Evolutionary conservation across 2,888 invertebrate genomes (phyloP).

Genomic region (Orthosia cruda): DNA sequence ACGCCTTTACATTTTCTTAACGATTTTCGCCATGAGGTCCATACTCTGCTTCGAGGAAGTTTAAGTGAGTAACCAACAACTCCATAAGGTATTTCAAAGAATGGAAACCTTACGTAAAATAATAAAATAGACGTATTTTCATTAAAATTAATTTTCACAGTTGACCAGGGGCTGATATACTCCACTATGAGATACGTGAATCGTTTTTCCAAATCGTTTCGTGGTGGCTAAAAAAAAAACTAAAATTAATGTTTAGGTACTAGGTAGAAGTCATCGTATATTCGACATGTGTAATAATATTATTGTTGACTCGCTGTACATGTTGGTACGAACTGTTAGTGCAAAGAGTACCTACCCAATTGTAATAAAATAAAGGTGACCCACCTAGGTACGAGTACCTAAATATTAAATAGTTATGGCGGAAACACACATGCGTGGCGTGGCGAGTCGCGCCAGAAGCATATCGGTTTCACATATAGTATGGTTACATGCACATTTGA

Average conservation of each 20-base stretch:
- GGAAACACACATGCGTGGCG: too few relatives aligned
- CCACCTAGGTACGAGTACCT: too few relatives aligned
- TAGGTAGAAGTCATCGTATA: too few relatives aligned
- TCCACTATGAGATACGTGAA: conserved; percentile 72
- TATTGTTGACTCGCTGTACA: too few relatives aligned
- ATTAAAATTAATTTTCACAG: conserved; percentile 67
- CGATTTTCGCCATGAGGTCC: conserved; percentile 27
- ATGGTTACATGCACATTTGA: too few relatives aligned
- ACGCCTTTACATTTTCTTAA: neutral
- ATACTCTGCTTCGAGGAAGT: conserved; percentile 2
- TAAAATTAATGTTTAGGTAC: neutral
- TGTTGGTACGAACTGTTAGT: too few relatives aligned
- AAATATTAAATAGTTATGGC: too few relatives aligned
- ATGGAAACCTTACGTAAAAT: conserved; percentile 74
- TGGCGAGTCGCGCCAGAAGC: too few relatives aligned
- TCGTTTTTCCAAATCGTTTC: conserved; percentile 43
- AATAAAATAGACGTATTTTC: conserved; percentile 51
- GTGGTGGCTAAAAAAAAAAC: conserved; percentile 53
- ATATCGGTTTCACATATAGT: too few relatives aligned
- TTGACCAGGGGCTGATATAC: conserved; percentile 68
- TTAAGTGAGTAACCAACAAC: conserved; percentile 72
- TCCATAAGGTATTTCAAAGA: conserved; percentile 68
- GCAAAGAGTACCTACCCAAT: too few relatives aligned
- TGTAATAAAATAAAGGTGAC: too few relatives aligned
- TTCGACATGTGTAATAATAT: too few relatives aligned